Evolutionary conservation across 2,888 invertebrate genomes (phyloP).

Genomic region (Perizoma affinitatum): DNA sequence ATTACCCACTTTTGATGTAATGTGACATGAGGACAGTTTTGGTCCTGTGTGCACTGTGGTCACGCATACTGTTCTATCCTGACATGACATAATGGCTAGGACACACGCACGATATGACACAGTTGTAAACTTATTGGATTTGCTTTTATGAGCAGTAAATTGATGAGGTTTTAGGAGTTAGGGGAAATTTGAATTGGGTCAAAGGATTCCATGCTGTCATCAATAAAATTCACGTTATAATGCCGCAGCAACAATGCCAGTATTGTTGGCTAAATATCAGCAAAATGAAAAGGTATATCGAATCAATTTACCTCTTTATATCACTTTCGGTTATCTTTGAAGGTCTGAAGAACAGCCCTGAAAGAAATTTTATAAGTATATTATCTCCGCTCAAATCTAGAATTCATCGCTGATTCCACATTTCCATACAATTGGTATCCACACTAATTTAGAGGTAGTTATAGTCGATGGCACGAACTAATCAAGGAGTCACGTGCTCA

Average conservation of each 20-base stretch:
- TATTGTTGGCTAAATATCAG: too few species aligned
- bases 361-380: too few species aligned
- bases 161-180: slow-evolving; percentile 3
- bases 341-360: too few species aligned
- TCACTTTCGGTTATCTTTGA: too few species aligned
- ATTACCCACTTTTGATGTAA: not conserved
- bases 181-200: slow-evolving; percentile 18
- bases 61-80: slow-evolving; percentile 1
- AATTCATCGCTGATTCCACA: slow-evolving; percentile 5
- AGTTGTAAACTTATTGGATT: slow-evolving; percentile 20
- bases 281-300: too few species aligned
- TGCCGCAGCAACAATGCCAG: too few species aligned
- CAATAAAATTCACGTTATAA: slow-evolving; percentile 1
- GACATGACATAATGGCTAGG: slow-evolving; percentile 16
- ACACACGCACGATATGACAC: slow-evolving; percentile 26
- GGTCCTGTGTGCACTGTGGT: slow-evolving; percentile 8
- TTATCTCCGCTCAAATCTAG: not conserved
- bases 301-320: too few species aligned
- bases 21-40: not conserved
- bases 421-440: not conserved
- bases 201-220: slow-evolving; percentile 1
- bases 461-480: slow-evolving; percentile 12
- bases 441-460: slow-evolving; percentile 2
- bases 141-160: slow-evolving; percentile 15
- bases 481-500: slow-evolving; percentile 33